Evolutionary conservation across 2,888 invertebrate species (phyloP), one percentile per base, ranked within the genome.

Genomic region (Drosophila setosimentum): DNA sequence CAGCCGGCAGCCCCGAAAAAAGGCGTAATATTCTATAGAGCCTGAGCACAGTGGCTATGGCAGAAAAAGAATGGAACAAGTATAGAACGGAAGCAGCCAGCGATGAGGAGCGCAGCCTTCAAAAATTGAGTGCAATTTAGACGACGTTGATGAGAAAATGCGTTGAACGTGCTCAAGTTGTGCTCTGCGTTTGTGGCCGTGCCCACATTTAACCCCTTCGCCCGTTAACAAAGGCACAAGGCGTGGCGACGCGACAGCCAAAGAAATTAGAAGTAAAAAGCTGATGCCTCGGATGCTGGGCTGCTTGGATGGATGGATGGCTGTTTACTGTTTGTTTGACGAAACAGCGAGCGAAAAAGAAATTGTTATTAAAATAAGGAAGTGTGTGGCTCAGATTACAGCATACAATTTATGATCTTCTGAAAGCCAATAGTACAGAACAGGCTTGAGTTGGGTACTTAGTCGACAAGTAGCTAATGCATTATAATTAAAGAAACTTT

Each of bases 161-260:
- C 83, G 84, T 85, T 85, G 91, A 91, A 90, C 90, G 90, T 90
- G 90, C 90, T 91, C 87, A 90, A 90, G 90, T 90, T 90, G 90
- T 65, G 80, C 84, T 83, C 59, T 71, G 61, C 27, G 87, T 55
- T 61, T 76, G 73, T 73, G 81, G 73, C 75, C 49, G 67, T 73
- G 76, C 55, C 54, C 61, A 59, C 63, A 69, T 79, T 88, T 82
- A 87, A 87, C 90, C 90, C 87, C 77, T 90, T 90, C 66, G 75
- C 68, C 73, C 67, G 85, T 58, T 75, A 82, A 84, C 88, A 80
- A 86, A 76, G 78, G 76, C 76, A 74, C 55, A 76, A 59, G 37
- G 45, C 70, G 64, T 42, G 32, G 48, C 35, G 33, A 49, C 54
- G 62, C 71, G 76, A 53, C 62, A 65, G 50, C 45, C 48, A 73